These are phyloP conservation scores for Aphodius granarius DNA, from an alignment of 2,888 invertebrate species.

Conservation along the genomic window DNA sequence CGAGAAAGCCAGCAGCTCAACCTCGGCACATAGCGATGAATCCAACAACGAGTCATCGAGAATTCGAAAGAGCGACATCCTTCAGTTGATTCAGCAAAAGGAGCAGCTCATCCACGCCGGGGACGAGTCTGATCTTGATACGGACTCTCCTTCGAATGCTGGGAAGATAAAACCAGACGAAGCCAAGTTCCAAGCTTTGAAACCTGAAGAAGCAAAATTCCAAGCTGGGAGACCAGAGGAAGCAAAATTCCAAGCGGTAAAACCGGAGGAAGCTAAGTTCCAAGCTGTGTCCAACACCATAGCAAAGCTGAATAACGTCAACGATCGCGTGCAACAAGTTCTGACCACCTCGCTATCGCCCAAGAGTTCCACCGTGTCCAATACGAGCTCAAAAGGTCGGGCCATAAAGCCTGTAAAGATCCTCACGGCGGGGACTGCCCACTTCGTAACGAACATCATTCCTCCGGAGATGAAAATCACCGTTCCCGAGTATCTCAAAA, in stretches of 20 bases:
- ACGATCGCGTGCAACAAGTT: constrained; percentile 3
- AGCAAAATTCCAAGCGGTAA: not conserved
- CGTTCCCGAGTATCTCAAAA: not conserved
- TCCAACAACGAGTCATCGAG: not conserved
- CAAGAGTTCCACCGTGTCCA: not conserved
- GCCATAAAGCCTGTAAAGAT: not conserved
- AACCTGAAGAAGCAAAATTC: not conserved
- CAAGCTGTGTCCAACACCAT: constrained; percentile 18
- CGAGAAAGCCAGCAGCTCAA: constrained; percentile 16
- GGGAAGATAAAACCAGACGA: not conserved
- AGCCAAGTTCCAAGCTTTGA: not conserved
- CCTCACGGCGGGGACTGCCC: not conserved
- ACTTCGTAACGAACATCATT: not conserved
- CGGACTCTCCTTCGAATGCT: not conserved
- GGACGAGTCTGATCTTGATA: constrained; percentile 20
- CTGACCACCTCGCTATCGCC: not conserved
- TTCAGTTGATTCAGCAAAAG: not conserved
- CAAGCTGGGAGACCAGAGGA: not conserved
- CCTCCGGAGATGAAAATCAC: not conserved
- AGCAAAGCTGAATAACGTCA: constrained; percentile 14
- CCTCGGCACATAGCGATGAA: not conserved
- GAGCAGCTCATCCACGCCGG: not conserved
- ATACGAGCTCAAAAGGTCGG: not conserved
- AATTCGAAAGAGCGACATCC: not conserved
- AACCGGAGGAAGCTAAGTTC: not conserved